These are phyloP conservation scores for Alviniconcha strummeri DNA, from an alignment of 2,888 invertebrate genomes.

Conservation along the genomic window DNA sequence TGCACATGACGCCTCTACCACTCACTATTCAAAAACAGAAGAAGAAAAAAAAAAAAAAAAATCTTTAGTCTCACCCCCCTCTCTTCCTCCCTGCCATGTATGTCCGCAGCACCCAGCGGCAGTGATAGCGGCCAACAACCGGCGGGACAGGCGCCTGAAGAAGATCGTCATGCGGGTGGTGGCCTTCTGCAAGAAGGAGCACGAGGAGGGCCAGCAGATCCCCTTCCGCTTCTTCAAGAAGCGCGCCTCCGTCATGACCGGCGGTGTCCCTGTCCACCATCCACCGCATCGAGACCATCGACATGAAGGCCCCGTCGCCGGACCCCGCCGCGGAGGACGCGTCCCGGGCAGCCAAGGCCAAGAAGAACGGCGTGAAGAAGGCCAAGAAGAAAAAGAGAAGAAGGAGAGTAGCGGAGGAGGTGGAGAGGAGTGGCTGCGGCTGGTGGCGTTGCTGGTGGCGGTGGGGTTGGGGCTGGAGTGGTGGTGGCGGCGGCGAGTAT, in stretches of 20 bases:
- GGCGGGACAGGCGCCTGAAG: constrained; percentile 30
- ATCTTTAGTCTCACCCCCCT: no score
- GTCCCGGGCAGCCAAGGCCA: not conserved
- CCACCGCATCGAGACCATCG: constrained; percentile 35
- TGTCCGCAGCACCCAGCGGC: constrained; percentile 23
- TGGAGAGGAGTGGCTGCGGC: not conserved
- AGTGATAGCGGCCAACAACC: constrained; percentile 31
- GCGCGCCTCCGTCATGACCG: constrained; percentile 33
- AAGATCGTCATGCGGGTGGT: constrained; percentile 36
- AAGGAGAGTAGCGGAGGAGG: not conserved
- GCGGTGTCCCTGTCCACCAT: constrained; percentile 34
- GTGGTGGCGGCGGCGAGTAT: not conserved
- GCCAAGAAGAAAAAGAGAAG: not conserved
- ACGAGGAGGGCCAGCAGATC: constrained; percentile 33
- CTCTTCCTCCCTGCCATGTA: no score
- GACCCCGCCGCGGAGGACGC: not conserved
- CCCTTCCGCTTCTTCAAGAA: constrained; percentile 36
- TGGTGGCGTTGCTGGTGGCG: not conserved
- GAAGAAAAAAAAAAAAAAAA: no score
- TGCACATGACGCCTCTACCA: no score
- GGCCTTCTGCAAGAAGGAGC: constrained; percentile 35
- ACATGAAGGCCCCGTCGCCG: constrained; percentile 11
- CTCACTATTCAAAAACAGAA: no score
- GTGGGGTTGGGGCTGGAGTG: not conserved
- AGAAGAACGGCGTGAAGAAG: not conserved